Evolutionary conservation across 2,113 vertebrate genomes (phyloP).

Genomic region (Misgurnus mizolepis): DNA sequence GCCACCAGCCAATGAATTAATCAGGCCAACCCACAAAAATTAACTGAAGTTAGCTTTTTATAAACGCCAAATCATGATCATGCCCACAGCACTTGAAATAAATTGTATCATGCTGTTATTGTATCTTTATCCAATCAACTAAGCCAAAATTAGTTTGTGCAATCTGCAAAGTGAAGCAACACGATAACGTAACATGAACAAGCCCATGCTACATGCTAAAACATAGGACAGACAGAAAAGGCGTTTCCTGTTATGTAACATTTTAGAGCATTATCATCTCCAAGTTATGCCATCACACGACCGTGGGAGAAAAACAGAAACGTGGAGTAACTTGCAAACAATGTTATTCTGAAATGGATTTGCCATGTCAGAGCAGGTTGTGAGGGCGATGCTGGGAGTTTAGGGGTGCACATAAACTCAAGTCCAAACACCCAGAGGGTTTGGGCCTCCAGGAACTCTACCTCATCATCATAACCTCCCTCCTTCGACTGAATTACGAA

Average conservation of each 20-base stretch:
- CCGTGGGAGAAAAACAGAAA: background rate
- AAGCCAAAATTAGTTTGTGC: background rate
- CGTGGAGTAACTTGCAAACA: slow-evolving; percentile 12
- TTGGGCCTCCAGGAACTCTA: slow-evolving; percentile 69
- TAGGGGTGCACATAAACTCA: slow-evolving; percentile 12
- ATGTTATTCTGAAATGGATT: slow-evolving; percentile 17
- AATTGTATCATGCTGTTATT: slow-evolving; percentile 8
- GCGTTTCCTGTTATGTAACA: background rate
- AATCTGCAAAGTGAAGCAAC: background rate
- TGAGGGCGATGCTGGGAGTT: slow-evolving; percentile 24
- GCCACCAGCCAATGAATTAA: background rate
- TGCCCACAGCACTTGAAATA: background rate
- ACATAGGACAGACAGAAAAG: background rate
- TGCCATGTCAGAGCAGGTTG: slow-evolving; percentile 10
- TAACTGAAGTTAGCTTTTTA: background rate
- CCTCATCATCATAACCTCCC: slow-evolving; percentile 98
- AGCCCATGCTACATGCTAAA: slow-evolving; percentile 9
- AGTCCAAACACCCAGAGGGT: background rate
- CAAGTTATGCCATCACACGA: background rate
- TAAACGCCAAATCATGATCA: background rate
- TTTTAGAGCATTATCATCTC: background rate
- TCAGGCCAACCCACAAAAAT: background rate
- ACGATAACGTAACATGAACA: background rate
- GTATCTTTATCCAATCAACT: background rate
- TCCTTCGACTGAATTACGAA: slow-evolving; percentile 93